A percentile compares a stretch with the other conserved stretches of the same genome.
Conservation (phyloP, 2,797 vertebrate genomes). For the Amniataba percoides region DNA sequence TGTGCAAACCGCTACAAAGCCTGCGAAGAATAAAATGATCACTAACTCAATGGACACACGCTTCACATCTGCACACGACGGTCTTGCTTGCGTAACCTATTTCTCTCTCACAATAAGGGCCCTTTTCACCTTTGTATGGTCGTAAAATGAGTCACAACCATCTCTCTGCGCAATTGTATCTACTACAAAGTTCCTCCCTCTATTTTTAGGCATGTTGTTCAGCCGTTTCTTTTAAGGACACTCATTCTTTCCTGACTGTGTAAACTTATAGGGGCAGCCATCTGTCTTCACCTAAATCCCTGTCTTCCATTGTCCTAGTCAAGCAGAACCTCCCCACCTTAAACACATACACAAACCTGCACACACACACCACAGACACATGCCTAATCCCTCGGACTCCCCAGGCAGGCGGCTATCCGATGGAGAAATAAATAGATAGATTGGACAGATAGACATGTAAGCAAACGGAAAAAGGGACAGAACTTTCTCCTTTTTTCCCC, state of each 20-base stretch:
- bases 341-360: slow-evolving; percentile 68
- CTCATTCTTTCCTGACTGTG: slow-evolving; percentile 45
- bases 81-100: slow-evolving; percentile 46
- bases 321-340: slow-evolving; percentile 64
- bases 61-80: slow-evolving; percentile 27
- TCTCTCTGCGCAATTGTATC: slow-evolving; percentile 27
- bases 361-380: slow-evolving; percentile 54
- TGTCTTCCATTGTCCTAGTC: slow-evolving; percentile 46
- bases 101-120: slow-evolving; percentile 40
- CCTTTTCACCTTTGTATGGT: slow-evolving; percentile 23
- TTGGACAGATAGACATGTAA: slow-evolving; percentile 36
- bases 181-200: slow-evolving; percentile 16
- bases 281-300: slow-evolving; percentile 66
- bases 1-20: slow-evolving; percentile 48
- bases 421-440: slow-evolving; percentile 66
- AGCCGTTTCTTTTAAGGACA: slow-evolving; percentile 25
- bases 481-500: slow-evolving; percentile 45
- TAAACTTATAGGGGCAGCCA: slow-evolving; percentile 52
- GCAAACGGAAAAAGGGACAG: slow-evolving; percentile 47
- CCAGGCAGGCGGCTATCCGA: slow-evolving; percentile 33
- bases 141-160: slow-evolving; percentile 18
- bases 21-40: slow-evolving; percentile 39
- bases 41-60: slow-evolving; percentile 29
- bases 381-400: slow-evolving; percentile 50
- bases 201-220: slow-evolving; percentile 63